Conservation (phyloP, 2,888 invertebrate genomes). For the Dilophus febrilis region DNA sequence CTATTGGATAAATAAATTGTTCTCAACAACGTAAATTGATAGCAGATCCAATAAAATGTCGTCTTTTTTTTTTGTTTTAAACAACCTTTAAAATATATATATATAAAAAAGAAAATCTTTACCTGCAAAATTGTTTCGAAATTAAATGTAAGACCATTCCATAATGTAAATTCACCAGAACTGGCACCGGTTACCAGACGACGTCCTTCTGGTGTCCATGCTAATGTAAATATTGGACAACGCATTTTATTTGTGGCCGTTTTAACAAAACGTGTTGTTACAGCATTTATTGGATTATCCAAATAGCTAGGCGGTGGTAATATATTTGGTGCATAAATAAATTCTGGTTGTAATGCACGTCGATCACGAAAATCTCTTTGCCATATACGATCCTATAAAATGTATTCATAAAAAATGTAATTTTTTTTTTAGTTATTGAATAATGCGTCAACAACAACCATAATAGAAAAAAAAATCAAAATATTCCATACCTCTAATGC, state of each 20-base stretch:
- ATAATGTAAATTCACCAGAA: slow-evolving; percentile 96
- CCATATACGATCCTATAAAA: slow-evolving; percentile 71
- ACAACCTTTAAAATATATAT: too few species aligned
- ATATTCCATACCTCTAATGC: slow-evolving; percentile 56
- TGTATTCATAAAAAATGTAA: neutral
- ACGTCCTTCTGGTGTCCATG: slow-evolving; percentile 98
- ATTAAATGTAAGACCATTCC: slow-evolving; percentile 99
- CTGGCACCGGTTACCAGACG: slow-evolving; percentile 96
- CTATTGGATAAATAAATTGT: too few species aligned
- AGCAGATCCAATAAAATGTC: too few species aligned
- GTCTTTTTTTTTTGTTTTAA: too few species aligned
- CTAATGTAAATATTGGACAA: slow-evolving; percentile 96
- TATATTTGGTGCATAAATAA: slow-evolving; percentile 84
- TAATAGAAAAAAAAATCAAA: neutral
- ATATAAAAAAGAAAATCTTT: too few species aligned
- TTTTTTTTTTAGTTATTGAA: neutral
- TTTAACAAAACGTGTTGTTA: slow-evolving; percentile 87
- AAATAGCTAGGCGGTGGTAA: slow-evolving; percentile 86
- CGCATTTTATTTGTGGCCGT: slow-evolving; percentile 99
- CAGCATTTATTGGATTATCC: slow-evolving; percentile 92
- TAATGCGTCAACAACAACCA: neutral
- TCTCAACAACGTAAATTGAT: too few species aligned
- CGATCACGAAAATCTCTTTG: slow-evolving; percentile 84
- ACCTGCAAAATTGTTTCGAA: slow-evolving; percentile 99
- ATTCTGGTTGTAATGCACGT: slow-evolving; percentile 82